phyloP scores from a whole-genome alignment of 2,113 vertebrate genomes.

The Pteropus alecto region DNA sequence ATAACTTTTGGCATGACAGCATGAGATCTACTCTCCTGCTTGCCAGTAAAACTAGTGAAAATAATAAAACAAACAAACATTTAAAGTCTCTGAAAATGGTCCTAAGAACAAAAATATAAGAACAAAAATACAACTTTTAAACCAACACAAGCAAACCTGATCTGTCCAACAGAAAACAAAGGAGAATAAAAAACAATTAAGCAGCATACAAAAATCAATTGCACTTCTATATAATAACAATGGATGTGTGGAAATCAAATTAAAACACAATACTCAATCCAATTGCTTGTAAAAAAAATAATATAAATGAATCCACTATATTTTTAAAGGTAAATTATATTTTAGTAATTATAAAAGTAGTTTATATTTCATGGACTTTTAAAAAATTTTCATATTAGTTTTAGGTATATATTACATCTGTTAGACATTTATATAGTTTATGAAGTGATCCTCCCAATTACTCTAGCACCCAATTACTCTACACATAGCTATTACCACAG shows the following conservation, averaged over 20 bases:
- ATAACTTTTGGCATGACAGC: neutral
- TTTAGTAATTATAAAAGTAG: too few species aligned
- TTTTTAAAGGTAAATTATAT: too few species aligned
- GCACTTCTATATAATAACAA: neutral
- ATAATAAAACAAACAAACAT: neutral
- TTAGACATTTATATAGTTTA: too few species aligned
- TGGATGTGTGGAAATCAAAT: neutral
- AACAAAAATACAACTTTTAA: neutral
- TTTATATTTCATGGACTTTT: too few species aligned
- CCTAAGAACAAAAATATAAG: neutral
- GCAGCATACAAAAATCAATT: neutral
- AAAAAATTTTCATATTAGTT: too few species aligned
- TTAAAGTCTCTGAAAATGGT: neutral
- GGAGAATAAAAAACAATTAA: neutral
- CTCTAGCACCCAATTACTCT: too few species aligned
- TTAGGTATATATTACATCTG: too few species aligned
- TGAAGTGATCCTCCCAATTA: too few species aligned
- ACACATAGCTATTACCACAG: too few species aligned
- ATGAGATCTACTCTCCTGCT: neutral
- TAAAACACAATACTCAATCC: neutral
- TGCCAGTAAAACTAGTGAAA: neutral
- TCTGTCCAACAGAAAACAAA: neutral
- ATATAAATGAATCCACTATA: too few species aligned
- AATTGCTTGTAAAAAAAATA: neutral
- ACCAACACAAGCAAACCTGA: neutral